Percentiles rank a stretch among this genome's conserved stretches.
These are phyloP conservation scores for Lomographa bimaculata DNA, from an alignment of 2,888 invertebrate genomes.

Conservation along the genomic window DNA sequence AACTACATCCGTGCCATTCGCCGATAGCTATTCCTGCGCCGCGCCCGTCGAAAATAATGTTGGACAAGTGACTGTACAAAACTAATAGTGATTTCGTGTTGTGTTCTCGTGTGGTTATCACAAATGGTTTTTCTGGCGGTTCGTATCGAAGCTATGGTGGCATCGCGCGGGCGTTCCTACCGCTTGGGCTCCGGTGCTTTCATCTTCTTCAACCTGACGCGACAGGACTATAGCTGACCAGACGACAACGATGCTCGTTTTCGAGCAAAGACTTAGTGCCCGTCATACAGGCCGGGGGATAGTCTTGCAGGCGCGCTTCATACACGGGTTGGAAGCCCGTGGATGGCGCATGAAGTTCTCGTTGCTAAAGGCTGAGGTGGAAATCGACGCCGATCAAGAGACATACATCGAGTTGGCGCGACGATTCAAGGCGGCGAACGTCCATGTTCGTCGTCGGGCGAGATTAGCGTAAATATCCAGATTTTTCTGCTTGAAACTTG, in stretches of 20 bases:
- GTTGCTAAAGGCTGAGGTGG: conserved; percentile 69
- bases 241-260: conserved; percentile 69
- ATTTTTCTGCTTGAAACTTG: conserved; percentile 34
- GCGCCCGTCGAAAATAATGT: conserved; percentile 59
- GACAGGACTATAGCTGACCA: conserved; percentile 81
- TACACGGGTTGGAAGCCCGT: conserved; percentile 69
- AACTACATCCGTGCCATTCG: conserved; percentile 26
- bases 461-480: conserved; percentile 66
- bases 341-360: conserved; percentile 79
- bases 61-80: conserved; percentile 61
- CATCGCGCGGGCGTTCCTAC: conserved; percentile 58
- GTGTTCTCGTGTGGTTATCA: conserved; percentile 46
- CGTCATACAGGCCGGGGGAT: conserved; percentile 67
- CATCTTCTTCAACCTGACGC: conserved; percentile 74
- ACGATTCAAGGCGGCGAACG: conserved; percentile 65
- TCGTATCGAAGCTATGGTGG: conserved; percentile 72
- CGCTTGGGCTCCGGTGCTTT: conserved; percentile 71
- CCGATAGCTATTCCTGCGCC: conserved; percentile 36
- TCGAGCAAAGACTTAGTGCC: conserved; percentile 77
- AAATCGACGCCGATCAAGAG: conserved; percentile 69
- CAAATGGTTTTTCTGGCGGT: conserved; percentile 73
- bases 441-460: conserved; percentile 58
- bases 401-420: conserved; percentile 68
- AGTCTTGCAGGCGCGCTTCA: conserved; percentile 62
- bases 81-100: conserved; percentile 36